Evolutionary conservation across 1,140 invertebrate genomes (phyloP).

Genomic region (Limonius californicus): DNA sequence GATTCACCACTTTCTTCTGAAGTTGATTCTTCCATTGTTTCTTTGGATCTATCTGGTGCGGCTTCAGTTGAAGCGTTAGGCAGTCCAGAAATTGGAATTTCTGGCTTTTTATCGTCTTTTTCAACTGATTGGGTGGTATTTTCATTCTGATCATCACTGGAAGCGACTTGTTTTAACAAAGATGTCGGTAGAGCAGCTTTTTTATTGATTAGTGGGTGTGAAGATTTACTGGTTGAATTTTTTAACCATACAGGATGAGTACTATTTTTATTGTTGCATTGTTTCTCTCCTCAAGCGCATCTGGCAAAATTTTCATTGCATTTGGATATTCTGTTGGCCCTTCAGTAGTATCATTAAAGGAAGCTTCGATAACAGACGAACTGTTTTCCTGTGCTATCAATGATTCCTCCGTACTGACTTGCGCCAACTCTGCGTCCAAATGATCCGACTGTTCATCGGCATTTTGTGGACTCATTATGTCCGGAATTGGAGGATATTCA

Average conservation of each 20-base stretch:
- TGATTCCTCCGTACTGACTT: background rate
- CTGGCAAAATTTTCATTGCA: too few relatives aligned
- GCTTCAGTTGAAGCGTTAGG: conserved; percentile 7
- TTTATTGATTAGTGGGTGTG: conserved; percentile 22
- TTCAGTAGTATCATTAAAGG: too few relatives aligned
- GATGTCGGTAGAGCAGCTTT: conserved; percentile 31
- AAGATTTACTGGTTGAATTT: too few relatives aligned
- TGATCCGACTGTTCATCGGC: conserved; percentile 14
- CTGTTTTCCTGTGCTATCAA: background rate
- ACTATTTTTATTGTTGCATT: too few relatives aligned
- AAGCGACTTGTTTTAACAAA: conserved; percentile 28
- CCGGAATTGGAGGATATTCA: conserved; percentile 45
- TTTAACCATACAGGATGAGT: too few relatives aligned
- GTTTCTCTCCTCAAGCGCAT: too few relatives aligned
- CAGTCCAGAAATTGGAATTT: too few relatives aligned
- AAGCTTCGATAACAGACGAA: too few relatives aligned
- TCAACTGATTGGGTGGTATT: background rate
- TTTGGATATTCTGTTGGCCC: too few relatives aligned
- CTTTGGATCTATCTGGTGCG: conserved; percentile 26
- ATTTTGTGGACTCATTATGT: conserved; percentile 33
- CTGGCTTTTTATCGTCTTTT: background rate
- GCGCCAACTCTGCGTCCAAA: background rate
- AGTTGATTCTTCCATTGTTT: conserved; percentile 35
- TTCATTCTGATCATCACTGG: conserved; percentile 28
- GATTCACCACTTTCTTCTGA: conserved; percentile 36